Percentiles rank a stretch among this genome's conserved stretches.
Conservation (phyloP, 2,888 invertebrate genomes). For the Drosophila cracens region DNA sequence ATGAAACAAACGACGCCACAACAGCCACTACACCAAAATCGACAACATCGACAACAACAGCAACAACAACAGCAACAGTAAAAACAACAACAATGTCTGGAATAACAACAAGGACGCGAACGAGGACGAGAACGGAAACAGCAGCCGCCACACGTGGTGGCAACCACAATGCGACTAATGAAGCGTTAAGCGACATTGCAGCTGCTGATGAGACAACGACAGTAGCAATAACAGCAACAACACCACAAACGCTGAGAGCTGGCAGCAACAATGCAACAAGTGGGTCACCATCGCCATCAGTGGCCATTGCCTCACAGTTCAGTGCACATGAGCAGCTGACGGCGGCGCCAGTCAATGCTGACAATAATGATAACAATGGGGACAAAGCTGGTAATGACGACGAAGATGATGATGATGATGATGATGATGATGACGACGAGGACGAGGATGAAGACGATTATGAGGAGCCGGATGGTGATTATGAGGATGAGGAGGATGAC, state of each 20-base stretch:
- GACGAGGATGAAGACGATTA: slow-evolving; percentile 59
- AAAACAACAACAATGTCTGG: slow-evolving; percentile 5
- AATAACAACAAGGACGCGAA: not conserved
- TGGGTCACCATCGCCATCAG: slow-evolving; percentile 15
- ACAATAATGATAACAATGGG: slow-evolving; percentile 2
- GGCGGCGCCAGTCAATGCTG: slow-evolving; percentile 2
- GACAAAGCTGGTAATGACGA: not conserved
- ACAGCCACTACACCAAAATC: slow-evolving; percentile 28
- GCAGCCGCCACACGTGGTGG: slow-evolving; percentile 37
- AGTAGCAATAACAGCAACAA: slow-evolving; percentile 35
- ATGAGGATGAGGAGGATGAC: slow-evolving; percentile 74
- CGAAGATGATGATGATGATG: slow-evolving; percentile 45
- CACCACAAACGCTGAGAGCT: slow-evolving; percentile 5
- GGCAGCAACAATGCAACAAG: slow-evolving; percentile 19
- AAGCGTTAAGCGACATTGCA: slow-evolving; percentile 70
- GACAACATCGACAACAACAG: slow-evolving; percentile 30
- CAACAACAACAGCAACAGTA: slow-evolving; percentile 9
- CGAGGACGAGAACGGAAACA: slow-evolving; percentile 17
- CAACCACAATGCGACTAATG: slow-evolving; percentile 72
- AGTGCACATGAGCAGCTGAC: slow-evolving; percentile 26
- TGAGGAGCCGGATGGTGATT: slow-evolving; percentile 60
- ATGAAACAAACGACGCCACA: slow-evolving; percentile 48
- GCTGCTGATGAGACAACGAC: slow-evolving; percentile 56
- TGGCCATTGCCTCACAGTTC: slow-evolving; percentile 23
- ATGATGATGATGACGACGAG: slow-evolving; percentile 55